Evolutionary conservation across 2,113 vertebrate species (phyloP), one percentile per base, ranked within the genome.

Genomic region (Proterorhinus semilunaris): DNA sequence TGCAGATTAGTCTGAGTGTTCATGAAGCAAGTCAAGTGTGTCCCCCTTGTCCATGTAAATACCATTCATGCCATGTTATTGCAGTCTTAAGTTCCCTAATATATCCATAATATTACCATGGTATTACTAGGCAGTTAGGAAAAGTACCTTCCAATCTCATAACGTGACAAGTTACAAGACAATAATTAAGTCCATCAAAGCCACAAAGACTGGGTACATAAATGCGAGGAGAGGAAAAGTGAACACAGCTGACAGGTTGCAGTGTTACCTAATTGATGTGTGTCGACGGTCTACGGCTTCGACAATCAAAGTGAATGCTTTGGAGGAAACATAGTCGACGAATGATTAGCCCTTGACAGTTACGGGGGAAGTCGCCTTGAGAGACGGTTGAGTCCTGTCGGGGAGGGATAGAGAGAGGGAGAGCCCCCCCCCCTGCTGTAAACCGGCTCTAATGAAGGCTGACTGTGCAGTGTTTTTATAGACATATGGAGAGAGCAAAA

Each of bases 371-470:
- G 69, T 62, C 69, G 74, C 81, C 73, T 84, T 62, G 55, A 71
- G 76, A 82, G 78, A 78, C 70, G 83, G 79, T 86, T 75, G 72
- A 70, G 78, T 81, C 68, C 61, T 88, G 88, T 86, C 76, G 72
- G 66, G 71, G 58, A 72, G 64, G 67, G 79, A 78, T 71, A 81
- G 50, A 72, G 83, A 75, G 46, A 47, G 46, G 10, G 46, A 6
- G 46, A 36, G 27, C 27, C 27, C 27, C 27, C 46, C 44, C 44
- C 27, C 62, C 66, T 52, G 21, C 75, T 78, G 75, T 83, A 86
- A 83, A 83, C 78, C 48, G 67, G 69, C 83, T 83, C 65, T 89
- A 87, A 89, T 84, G 86, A 87, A 86, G 84, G 78, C 83, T 77
- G 79, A 81, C 83, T 87, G 80, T 52, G 72, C 72, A 47, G 51